Base-by-base conservation (phyloP, 2,797 vertebrate species). In the Stomatorhinus walkeri region DNA sequence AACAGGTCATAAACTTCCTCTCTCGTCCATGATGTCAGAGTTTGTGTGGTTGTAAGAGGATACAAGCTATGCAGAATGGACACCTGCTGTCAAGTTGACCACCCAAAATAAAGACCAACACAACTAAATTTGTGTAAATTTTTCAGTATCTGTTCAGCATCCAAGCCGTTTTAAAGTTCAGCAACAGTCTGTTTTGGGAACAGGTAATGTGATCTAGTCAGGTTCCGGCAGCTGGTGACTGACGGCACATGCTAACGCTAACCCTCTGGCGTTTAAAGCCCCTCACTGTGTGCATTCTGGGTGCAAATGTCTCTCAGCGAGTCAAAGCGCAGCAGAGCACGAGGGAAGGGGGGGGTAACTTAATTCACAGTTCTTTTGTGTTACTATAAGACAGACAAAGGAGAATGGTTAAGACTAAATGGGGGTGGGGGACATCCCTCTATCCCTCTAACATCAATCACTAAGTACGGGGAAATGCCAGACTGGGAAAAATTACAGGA, bases 51-150 rank as follows among this genome's bases (percentile, higher is more conserved):
- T 22, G 46, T 28, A n/a, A 16, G 14, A 64, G 28, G 48, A 52
- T 76, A 24, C 68, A 16, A 16, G 32, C 68, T 6, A 76, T 14
- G 14, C 72, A 19, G 32, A n/a, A 43, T 40, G 72, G 48, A 32
- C 76, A 46, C 54, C 81, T 49, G 56, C 61, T 19, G 19, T 36
- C 46, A 83, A 36, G 28, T 4, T 54, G 48, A 81, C 56, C 79
- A 12, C 43, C 46, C 76, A 68, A 64, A 88, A 85, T 88, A 88
- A 88, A 88, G 43, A 88, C 56, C 19, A 88, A 85, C 52, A 22
- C 54, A 83, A 88, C 52, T n/a, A 14, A 3, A 22, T 51, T 32
- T n/a, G 0, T 2, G 0, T 19, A 2, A 16, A 4, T 43, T 36
- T 76, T 76, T 14, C 61, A 43, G 36, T 79, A 19, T 40, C 36